Conservation (phyloP, 1,140 invertebrate genomes). For the Drosophila orena region DNA sequence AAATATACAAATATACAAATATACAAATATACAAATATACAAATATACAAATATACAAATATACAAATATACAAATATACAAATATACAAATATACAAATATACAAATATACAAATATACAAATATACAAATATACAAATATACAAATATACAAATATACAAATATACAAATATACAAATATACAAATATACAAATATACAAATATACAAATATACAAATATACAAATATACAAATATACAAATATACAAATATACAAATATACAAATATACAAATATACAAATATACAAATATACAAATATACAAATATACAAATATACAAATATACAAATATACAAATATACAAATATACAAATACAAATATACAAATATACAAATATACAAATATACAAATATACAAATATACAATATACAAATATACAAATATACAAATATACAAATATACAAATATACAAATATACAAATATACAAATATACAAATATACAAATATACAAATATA, state of each 20-base stretch:
- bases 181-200: not conserved
- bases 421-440: not conserved
- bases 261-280: not conserved
- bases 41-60: not conserved
- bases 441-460: not conserved
- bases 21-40: not conserved
- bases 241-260: not conserved
- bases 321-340: not conserved
- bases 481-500: not conserved
- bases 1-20: not conserved
- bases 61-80: not conserved
- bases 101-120: not conserved
- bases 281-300: not conserved
- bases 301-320: not conserved
- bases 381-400: not conserved
- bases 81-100: not conserved
- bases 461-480: not conserved
- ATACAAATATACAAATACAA: not conserved
- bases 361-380: not conserved
- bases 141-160: not conserved
- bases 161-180: not conserved
- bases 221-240: not conserved
- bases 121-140: not conserved
- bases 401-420: not conserved
- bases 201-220: not conserved